These are phyloP conservation scores for Protodeltote pygarga DNA, from an alignment of 2,888 invertebrate species.

Conservation along the genomic window DNA sequence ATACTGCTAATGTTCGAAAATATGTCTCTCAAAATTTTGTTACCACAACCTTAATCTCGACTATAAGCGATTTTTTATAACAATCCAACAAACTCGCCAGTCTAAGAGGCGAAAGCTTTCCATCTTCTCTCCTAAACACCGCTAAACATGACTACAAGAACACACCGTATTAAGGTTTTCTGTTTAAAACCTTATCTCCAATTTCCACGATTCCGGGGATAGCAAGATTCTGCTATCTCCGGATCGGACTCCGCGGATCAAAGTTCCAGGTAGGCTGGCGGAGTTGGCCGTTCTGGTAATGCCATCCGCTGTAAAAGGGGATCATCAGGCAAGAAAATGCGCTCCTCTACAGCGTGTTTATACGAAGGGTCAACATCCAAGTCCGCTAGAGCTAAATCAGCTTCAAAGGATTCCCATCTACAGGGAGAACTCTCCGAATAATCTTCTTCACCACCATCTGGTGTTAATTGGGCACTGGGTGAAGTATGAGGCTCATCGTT, in stretches of 20 bases:
- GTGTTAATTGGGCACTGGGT: constrained; percentile 88
- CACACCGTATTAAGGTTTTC: constrained; percentile 54
- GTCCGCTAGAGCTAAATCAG: constrained; percentile 88
- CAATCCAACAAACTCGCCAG: constrained; percentile 76
- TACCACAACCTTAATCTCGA: constrained; percentile 84
- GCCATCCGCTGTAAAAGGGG: constrained; percentile 82
- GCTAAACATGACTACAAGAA: constrained; percentile 65
- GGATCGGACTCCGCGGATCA: constrained; percentile 84
- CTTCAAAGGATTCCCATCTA: constrained; percentile 88
- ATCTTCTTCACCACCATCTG: constrained; percentile 82
- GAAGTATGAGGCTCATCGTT: constrained; percentile 80
- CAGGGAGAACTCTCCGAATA: constrained; percentile 82
- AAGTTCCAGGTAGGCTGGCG: constrained; percentile 84
- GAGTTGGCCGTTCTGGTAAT: constrained; percentile 87
- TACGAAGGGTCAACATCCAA: constrained; percentile 88
- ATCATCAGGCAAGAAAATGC: constrained; percentile 88
- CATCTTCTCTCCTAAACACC: constrained; percentile 59
- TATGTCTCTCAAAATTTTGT: constrained; percentile 83
- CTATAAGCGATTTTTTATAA: constrained; percentile 79
- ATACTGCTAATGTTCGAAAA: constrained; percentile 83
- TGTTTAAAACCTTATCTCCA: constrained; percentile 60
- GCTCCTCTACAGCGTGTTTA: constrained; percentile 88
- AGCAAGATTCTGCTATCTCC: constrained; percentile 72
- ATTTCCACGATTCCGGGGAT: constrained; percentile 66
- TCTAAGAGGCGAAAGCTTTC: constrained; percentile 71